Base-by-base conservation (phyloP, 2,888 invertebrate species). In the Cephus rjabovi region DNA sequence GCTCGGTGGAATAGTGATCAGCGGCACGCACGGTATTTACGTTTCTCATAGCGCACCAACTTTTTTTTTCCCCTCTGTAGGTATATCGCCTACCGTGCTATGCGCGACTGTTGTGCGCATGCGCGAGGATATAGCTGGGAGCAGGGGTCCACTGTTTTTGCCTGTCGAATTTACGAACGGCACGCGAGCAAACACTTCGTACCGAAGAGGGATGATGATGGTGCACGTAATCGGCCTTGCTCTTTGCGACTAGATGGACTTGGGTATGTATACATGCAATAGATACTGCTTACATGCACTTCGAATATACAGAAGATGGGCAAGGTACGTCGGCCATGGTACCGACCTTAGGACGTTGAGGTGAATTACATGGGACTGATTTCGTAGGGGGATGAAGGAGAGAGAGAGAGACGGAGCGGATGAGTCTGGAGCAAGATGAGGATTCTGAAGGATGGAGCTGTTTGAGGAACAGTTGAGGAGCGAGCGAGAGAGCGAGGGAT, bases 281-380 rank as follows among this genome's bases (percentile, higher is more conserved):
- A 9, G 56, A 56, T 56, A 56, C 56, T 56, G 56, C 23, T 56
- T 56, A 9, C 9, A 23, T 23, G 56, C 23, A 56, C 56, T 56
- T 56, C 9, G 56, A 56, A 56, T 23, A 56, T 56, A 23, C 9
- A 56, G 56, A 23, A 56, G 56, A 15, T 9, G 15, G 56, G 23
- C 56, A 56, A 23, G 23, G 6, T 23, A 56, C 6, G 9, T 2
- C 9, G 23, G 40, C 40, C 23, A 56, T 23, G 40, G 23, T 56
- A 23, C 56, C 56, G 9, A 23, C 56, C 56, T 56, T 23, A 56
- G 56, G 56, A 56, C 23, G 6, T 56, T 23, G 75, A 73, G 74
- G 75, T 77, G 71, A 69, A 75, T 77, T 79, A 73, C 81, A 79
- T 80, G 69, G 80, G 75, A 78, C 74, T 80, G 83, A 82, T 76